Base-by-base conservation (phyloP, 2,113 vertebrate species). In the Dascyllus trimaculatus region DNA sequence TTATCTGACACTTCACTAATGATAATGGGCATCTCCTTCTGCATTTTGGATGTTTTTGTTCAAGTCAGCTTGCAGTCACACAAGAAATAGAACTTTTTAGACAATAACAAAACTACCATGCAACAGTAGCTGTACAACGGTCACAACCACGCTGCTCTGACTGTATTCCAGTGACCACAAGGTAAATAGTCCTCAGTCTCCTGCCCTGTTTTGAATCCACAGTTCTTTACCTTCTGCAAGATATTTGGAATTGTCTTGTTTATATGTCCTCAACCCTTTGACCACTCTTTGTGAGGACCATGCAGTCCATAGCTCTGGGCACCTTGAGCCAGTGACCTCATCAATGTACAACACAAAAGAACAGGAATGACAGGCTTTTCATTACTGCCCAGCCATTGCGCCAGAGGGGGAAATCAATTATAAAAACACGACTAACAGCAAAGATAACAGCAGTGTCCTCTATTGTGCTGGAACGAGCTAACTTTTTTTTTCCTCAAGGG, bases 361-460 rank as follows among this genome's bases (percentile, higher is more conserved):
- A 86, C 77, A 84, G 91, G 88, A 93, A 89, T 89, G 89, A 93
- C 92, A 92, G 93, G 68, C 84, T 91, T 95, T 94, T 93, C 91
- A 89, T 92, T 91, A 92, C 92, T 92, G 91, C 84, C 80, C 78
- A 59, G 78, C 92, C 74, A 89, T 94, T 95, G 93, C 94, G 85
- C 88, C 75, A 8, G 52, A 75, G 89, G 84, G 88, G 86, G 92
- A 92, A 95, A 95, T 95, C 94, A 94, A 95, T 95, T 94, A 95
- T 93, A 93, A 94, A 94, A 94, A 93, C 90, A 93, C 89, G 89
- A 92, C 92, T 93, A 94, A 93, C 89, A 92, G 93, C 85, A 91
- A 89, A 90, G 87, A 93, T 94, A 93, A 95, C 93, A 91, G 87
- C 77, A 46, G 73, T 86, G 90, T 93, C 88, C 89, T 90, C 92